Conservation (phyloP, 2,113 vertebrate genomes). For the Jaculus jaculus region DNA sequence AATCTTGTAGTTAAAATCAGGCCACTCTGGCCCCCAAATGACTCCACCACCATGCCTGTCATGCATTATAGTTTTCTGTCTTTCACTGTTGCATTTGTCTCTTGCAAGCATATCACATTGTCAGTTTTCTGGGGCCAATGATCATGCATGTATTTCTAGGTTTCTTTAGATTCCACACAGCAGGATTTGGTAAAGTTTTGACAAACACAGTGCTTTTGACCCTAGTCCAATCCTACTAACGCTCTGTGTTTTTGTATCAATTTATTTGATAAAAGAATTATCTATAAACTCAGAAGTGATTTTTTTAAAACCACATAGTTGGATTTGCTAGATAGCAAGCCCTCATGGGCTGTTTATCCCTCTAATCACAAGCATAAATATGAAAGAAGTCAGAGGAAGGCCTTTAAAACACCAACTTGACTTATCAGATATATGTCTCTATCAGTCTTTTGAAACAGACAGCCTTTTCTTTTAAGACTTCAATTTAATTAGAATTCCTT, state of each 20-base stretch:
- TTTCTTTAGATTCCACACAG: not conserved
- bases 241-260: not conserved
- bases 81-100: not conserved
- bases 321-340: conserved; percentile 51
- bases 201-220: not conserved
- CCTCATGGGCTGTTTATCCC: conserved; percentile 25
- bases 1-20: not conserved
- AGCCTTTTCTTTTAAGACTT: conserved; percentile 46
- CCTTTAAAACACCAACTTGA: conserved; percentile 53
- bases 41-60: not conserved
- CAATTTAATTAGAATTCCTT: conserved; percentile 83
- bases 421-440: conserved; percentile 71
- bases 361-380: conserved; percentile 59
- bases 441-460: conserved; percentile 72
- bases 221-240: not conserved
- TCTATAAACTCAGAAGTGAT: conserved; percentile 42
- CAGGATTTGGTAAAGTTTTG: not conserved
- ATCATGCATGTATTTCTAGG: not conserved
- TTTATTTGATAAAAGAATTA: conserved; percentile 41
- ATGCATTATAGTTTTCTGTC: not conserved
- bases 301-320: conserved; percentile 40
- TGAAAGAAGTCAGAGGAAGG: conserved; percentile 1
- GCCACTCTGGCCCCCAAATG: not conserved
- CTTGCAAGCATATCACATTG: not conserved
- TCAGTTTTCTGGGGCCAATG: not conserved